Evolutionary conservation across 2,888 invertebrate species (phyloP), one percentile per base, ranked within the genome.

Genomic region (Macaria liturata): DNA sequence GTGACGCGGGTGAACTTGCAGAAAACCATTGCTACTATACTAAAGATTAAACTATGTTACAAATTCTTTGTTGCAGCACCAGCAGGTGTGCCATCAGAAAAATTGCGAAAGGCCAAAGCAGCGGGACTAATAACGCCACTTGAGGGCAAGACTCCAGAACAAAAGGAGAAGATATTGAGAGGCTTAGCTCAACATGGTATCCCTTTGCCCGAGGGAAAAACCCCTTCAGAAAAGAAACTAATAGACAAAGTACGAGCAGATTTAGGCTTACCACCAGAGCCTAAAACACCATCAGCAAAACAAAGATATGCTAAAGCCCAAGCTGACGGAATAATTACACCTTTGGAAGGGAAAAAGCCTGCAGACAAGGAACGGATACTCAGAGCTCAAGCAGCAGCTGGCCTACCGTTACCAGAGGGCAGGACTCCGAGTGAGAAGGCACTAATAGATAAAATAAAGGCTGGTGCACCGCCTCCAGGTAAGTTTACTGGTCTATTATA

Each of bases 341-440:
- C 71, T n/a, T 42, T 71, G n/a, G 54, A 55, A 57, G 71, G 70
- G 0, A 71, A 75, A 61, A 5, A 4, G 7, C 57, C 66, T 46
- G 56, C 66, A 31, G 66, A 57, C 4, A 67, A 62, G 49, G 34
- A 63, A 47, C 70, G 66, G 48, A 7, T 70, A 52, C 31, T 53
- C 49, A 66, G 60, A 58, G 65, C 62, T 3, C 65, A 62, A 57
- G 66, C 63, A 9, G 70, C 66, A 6, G 57, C 67, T 9, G 57
- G 69, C 0, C 54, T 69, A 3, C 59, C 70, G 7, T 44, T 81
- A 3, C 34, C 34, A n/a, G 71, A 74, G 59, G 80, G 77, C 0
- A 78, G 80, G 56, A 57, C 72, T 3, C 54, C 63, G 31, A 66
- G 76, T 47, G 75, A 80, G 64, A 77, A 76, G 65, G 72, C 69